Conservation (phyloP, 2,113 vertebrate species). For the Macquaria ambigua region DNA sequence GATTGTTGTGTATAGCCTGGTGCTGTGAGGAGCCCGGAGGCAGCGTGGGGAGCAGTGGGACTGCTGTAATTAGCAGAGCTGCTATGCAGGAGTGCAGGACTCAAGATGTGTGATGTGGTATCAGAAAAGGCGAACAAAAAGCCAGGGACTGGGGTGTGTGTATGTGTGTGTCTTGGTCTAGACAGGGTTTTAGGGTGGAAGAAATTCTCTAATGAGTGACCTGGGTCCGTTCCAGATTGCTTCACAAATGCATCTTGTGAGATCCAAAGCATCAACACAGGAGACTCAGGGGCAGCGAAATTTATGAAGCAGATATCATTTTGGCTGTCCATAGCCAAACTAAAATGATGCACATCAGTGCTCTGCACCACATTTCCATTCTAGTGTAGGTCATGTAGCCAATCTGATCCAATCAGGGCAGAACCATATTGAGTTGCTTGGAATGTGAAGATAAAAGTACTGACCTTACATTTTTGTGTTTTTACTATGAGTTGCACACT, state of each 20-base stretch:
- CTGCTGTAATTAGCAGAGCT: constrained; percentile 73
- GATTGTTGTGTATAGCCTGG: constrained; percentile 64
- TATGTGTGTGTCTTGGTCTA: constrained; percentile 38
- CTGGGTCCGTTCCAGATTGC: constrained; percentile 57
- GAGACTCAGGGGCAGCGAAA: constrained; percentile 25
- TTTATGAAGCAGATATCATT: constrained; percentile 40
- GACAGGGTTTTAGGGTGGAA: constrained; percentile 45
- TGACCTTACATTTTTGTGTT: constrained; percentile 51
- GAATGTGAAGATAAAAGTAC: constrained; percentile 58
- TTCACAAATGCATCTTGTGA: constrained; percentile 60
- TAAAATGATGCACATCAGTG: constrained; percentile 9
- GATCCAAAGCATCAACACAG: constrained; percentile 41
- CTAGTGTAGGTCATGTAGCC: background rate
- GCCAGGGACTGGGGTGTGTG: constrained; percentile 30
- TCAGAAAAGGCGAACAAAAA: constrained; percentile 63
- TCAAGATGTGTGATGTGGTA: constrained; percentile 74
- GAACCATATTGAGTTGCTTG: constrained; percentile 41
- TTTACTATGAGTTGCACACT: constrained; percentile 43
- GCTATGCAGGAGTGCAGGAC: constrained; percentile 58
- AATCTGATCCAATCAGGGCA: constrained; percentile 16
- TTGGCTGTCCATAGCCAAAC: constrained; percentile 23
- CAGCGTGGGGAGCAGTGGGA: constrained; percentile 54
- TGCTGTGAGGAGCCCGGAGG: constrained; percentile 57
- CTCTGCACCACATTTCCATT: constrained; percentile 14
- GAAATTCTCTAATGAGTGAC: constrained; percentile 61